Evolutionary conservation across 2,113 vertebrate species (phyloP).

Genomic region (Caretta caretta): DNA sequence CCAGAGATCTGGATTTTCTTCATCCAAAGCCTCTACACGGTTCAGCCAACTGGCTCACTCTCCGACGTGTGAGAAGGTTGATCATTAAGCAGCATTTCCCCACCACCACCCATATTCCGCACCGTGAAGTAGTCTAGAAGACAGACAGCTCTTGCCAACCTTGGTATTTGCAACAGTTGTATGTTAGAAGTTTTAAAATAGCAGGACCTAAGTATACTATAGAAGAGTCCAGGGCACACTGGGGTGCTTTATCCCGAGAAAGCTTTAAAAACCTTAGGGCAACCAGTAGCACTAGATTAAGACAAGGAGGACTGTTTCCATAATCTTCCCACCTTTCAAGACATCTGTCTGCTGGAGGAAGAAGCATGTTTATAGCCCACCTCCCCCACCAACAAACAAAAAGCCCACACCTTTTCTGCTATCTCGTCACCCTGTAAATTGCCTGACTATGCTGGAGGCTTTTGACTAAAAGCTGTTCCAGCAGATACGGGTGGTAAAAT

Average conservation of each 20-base stretch:
- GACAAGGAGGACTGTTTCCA: background rate
- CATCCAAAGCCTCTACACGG: background rate
- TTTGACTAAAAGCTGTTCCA: background rate
- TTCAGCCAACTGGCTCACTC: background rate
- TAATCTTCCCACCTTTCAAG: background rate
- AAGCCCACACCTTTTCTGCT: too few species aligned
- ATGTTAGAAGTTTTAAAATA: background rate
- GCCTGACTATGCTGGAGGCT: background rate
- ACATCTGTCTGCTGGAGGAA: background rate
- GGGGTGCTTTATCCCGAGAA: background rate
- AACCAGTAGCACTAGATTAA: background rate
- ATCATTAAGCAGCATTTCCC: background rate
- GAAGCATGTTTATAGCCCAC: background rate
- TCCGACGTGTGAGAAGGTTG: background rate
- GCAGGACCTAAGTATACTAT: background rate
- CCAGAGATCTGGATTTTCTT: background rate
- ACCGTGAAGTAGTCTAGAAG: background rate
- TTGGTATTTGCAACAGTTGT: background rate
- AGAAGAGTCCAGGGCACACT: background rate
- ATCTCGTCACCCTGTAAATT: background rate
- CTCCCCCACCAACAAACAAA: background rate
- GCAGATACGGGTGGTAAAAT: background rate
- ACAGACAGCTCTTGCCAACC: background rate
- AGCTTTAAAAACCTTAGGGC: background rate
- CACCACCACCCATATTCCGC: background rate